These are phyloP conservation scores for Falco cherrug DNA, from an alignment of 2,797 vertebrate genomes.

Conservation along the genomic window DNA sequence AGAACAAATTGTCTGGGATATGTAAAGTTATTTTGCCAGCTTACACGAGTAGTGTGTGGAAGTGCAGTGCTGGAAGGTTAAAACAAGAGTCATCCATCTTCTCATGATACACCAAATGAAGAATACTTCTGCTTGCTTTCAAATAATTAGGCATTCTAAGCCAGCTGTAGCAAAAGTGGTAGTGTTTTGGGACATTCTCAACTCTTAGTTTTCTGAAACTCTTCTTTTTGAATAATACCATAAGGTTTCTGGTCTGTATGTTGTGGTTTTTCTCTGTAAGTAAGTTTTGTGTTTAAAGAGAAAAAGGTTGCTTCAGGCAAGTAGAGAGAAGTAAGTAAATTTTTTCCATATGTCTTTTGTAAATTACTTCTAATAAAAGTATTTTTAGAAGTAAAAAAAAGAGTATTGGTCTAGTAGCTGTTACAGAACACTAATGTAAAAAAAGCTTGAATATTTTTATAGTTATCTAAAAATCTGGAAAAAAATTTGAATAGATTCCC, in stretches of 20 bases:
- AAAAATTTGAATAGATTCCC: neutral
- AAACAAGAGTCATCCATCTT: neutral
- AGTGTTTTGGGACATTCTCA: neutral
- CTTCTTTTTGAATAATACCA: neutral
- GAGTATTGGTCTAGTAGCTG: neutral
- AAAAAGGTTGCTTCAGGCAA: neutral
- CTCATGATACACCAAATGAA: neutral
- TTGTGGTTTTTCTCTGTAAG: neutral
- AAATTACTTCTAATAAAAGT: neutral
- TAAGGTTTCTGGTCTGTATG: neutral
- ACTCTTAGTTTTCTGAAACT: neutral
- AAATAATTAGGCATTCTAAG: neutral
- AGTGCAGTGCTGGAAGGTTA: neutral
- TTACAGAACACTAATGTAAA: neutral
- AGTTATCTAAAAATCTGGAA: neutral
- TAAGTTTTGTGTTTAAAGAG: neutral
- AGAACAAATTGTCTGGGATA: neutral
- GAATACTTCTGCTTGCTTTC: neutral
- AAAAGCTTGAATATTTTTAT: neutral
- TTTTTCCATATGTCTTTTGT: neutral
- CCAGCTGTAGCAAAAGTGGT: neutral
- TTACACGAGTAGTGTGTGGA: neutral
- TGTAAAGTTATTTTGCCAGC: neutral
- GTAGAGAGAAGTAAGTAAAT: neutral
- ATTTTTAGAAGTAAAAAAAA: neutral